Percentiles rank a stretch among this genome's conserved stretches.
Conservation (phyloP, 2,888 invertebrate species). For the Lymantria dispar region DNA sequence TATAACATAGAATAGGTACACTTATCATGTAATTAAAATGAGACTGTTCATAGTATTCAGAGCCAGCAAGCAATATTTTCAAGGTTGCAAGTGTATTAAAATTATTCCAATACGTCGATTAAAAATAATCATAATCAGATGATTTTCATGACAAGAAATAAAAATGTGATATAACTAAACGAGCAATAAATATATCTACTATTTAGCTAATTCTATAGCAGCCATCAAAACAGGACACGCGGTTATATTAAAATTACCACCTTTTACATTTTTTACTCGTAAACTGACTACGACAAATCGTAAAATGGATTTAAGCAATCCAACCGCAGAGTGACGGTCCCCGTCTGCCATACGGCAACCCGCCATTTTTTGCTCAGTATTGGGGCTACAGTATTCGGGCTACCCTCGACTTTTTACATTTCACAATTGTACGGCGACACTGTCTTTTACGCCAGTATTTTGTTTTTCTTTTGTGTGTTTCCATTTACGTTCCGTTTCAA, state of each 20-base stretch:
- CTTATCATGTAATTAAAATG: no score
- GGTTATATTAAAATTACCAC: slow-evolving; percentile 28
- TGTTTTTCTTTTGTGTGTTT: slow-evolving; percentile 21
- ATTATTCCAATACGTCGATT: no score
- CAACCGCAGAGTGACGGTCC: slow-evolving; percentile 46
- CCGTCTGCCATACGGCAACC: slow-evolving; percentile 53
- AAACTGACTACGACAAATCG: slow-evolving; percentile 31
- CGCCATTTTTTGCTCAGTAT: slow-evolving; percentile 48
- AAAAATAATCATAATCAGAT: no score
- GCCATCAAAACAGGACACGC: slow-evolving; percentile 26
- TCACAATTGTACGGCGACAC: slow-evolving; percentile 44
- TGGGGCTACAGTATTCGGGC: slow-evolving; percentile 47
- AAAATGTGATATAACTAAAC: slow-evolving; percentile 20
- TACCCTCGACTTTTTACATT: slow-evolving; percentile 42
- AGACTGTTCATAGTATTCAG: no score
- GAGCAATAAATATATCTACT: slow-evolving; percentile 29
- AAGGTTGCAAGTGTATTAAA: no score
- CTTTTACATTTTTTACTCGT: slow-evolving; percentile 15
- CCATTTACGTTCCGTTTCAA: slow-evolving; percentile 2
- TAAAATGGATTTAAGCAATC: slow-evolving; percentile 54
- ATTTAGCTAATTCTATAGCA: slow-evolving; percentile 31
- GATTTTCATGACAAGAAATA: no score
- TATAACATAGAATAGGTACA: no score
- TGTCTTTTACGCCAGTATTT: slow-evolving; percentile 48
- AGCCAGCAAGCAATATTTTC: no score